Evolutionary conservation across 1,140 invertebrate species (phyloP).

Genomic region (Galendromus occidentalis): DNA sequence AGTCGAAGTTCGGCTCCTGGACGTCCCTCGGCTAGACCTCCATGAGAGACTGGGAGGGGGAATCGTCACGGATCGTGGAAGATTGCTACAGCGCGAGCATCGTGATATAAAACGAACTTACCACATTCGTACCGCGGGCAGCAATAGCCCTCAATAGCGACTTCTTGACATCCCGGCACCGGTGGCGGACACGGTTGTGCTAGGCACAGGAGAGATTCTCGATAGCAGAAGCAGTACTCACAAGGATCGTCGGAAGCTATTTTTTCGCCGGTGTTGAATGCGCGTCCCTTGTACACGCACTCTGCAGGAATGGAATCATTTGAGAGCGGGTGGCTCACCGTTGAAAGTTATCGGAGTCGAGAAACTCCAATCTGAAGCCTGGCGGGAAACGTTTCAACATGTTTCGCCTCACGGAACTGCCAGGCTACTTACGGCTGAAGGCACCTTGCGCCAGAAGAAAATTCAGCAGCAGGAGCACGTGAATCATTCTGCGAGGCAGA

Average conservation of each 20-base stretch:
- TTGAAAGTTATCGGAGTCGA: background rate
- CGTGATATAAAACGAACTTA: background rate
- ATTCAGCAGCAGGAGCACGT: background rate
- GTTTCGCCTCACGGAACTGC: background rate
- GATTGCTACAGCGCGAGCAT: too few species aligned
- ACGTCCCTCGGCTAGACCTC: too few species aligned
- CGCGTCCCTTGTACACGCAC: background rate
- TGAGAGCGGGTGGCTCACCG: background rate
- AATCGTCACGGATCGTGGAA: too few species aligned
- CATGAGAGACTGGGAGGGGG: too few species aligned
- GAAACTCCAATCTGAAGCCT: background rate
- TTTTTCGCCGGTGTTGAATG: background rate
- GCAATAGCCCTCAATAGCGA: background rate
- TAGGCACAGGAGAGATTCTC: background rate
- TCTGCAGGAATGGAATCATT: background rate
- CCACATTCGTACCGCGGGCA: background rate
- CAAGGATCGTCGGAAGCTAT: background rate
- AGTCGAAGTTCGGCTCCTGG: too few species aligned
- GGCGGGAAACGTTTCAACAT: background rate
- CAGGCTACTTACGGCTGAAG: background rate
- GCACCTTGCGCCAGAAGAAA: background rate
- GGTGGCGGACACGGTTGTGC: background rate
- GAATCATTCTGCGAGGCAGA: too few species aligned
- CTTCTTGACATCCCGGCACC: background rate
- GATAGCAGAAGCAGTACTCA: background rate